Evolutionary conservation across 64 coral and sea anemone species (phyloP), one percentile per base, ranked within the genome.

Genomic region (Acropora yongei): DNA sequence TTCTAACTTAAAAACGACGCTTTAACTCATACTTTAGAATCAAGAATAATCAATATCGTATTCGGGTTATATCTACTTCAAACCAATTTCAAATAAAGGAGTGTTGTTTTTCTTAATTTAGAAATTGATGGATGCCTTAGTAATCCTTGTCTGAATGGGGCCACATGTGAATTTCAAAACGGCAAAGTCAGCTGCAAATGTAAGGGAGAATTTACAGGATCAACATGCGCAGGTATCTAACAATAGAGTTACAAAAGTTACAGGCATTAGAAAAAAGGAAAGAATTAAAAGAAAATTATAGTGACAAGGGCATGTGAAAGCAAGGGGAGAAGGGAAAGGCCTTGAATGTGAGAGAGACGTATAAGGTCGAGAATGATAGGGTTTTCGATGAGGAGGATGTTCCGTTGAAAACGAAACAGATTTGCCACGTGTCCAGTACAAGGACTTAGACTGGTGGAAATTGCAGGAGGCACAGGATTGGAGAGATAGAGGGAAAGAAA

Each of bases 71-170:
- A 30, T 30, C 30, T 30, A 30, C 30, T 30, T 30, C 30, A 30
- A 30, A 3, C 5, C 6, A 55, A 55, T 55, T 43, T 45, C 41
- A 14, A 49, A 2, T n/a, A 48, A 47, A 30, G 12, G 13, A 20
- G 5, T 58, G 79, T 41, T 43, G 18, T 44, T 53, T 67, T 41
- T 47, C 8, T 45, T 84, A 65, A 49, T 83, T 55, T 43, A 99
- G 94, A 50, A 47, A 78, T 93, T 43, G 89, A 96, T 58, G 89
- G 74, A 6, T 99, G 97, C 65, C 17, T 8, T 2, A 84, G 91
- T 1, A 91, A 96, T 65, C 97, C 94, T 6, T 99, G 97, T 72
- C 91, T 89, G 58, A 99, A 99, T 73, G 84, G 92, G 44, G 97
- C 94, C 89, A 82, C 92, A 11, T 99, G 97, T 61, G 60, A 72